Evolutionary conservation across 1,140 invertebrate genomes (phyloP).

Genomic region (Neelides sp.): DNA sequence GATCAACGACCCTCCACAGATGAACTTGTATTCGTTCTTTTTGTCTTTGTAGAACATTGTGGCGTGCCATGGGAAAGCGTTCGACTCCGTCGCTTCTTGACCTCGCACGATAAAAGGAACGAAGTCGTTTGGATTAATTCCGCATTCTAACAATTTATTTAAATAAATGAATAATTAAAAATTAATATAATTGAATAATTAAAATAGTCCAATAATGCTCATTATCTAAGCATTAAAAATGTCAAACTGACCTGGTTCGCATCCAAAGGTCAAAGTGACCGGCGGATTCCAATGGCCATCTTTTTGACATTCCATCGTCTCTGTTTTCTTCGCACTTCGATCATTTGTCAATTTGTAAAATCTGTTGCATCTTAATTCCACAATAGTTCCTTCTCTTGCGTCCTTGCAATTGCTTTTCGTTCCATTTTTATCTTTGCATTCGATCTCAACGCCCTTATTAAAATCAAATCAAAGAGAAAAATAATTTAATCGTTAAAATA

Average conservation of each 20-base stretch:
- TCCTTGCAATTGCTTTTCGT: background rate
- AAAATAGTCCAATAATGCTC: too few relatives aligned
- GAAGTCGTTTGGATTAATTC: background rate
- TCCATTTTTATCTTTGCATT: background rate
- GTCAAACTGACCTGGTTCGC: constrained; percentile 3
- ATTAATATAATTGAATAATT: too few relatives aligned
- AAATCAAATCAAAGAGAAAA: too few relatives aligned
- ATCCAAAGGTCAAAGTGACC: background rate
- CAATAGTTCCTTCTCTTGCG: background rate
- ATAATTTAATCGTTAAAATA: too few relatives aligned
- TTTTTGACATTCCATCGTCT: background rate
- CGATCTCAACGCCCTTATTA: constrained; percentile 6
- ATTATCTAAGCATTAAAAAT: too few relatives aligned
- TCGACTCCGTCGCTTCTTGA: background rate
- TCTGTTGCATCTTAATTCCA: background rate
- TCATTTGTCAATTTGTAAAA: constrained; percentile 1
- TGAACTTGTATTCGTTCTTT: constrained; percentile 2
- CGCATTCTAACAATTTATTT: constrained; percentile 17
- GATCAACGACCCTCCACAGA: constrained; percentile 11
- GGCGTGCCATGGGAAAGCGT: constrained; percentile 13
- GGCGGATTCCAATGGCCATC: constrained; percentile 8
- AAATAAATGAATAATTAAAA: too few relatives aligned
- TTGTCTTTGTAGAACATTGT: background rate
- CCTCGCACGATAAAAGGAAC: constrained; percentile 1
- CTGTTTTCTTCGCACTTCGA: background rate